These are phyloP conservation scores for Agonopterix subpropinquella DNA, from an alignment of 2,888 invertebrate species.

Conservation along the genomic window DNA sequence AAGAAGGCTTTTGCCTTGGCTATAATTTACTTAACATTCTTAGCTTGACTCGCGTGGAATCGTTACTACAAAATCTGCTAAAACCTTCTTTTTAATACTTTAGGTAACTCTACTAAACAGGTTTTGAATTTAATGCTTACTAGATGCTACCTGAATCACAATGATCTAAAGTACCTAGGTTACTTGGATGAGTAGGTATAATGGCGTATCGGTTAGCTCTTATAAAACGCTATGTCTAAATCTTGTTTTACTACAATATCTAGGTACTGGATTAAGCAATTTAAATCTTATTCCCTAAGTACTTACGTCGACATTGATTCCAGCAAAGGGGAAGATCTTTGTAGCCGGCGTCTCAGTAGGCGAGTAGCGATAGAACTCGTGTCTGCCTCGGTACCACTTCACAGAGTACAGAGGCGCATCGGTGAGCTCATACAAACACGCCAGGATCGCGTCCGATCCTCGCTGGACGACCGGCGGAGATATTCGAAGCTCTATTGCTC, in stretches of 20 bases:
- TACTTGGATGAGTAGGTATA: slow-evolving; percentile 81
- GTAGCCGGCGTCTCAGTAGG: slow-evolving; percentile 79
- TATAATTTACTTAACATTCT: too few relatives aligned
- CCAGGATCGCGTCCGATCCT: slow-evolving; percentile 75
- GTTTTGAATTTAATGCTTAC: too few relatives aligned
- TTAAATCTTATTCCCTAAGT: background rate
- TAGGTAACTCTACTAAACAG: too few relatives aligned
- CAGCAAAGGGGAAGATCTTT: slow-evolving; percentile 79
- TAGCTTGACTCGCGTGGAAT: too few relatives aligned
- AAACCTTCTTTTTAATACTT: too few relatives aligned
- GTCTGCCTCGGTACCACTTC: slow-evolving; percentile 81
- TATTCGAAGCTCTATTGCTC: slow-evolving; percentile 72
- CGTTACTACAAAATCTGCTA: too few relatives aligned
- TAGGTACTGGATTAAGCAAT: background rate
- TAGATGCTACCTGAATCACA: too few relatives aligned
- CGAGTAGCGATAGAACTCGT: slow-evolving; percentile 80
- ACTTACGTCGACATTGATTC: slow-evolving; percentile 81
- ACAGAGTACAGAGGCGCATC: slow-evolving; percentile 81
- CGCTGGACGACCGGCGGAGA: slow-evolving; percentile 77
- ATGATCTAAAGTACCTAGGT: too few relatives aligned
- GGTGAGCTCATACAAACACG: slow-evolving; percentile 78
- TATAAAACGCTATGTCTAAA: slow-evolving; percentile 77
- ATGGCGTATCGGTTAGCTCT: slow-evolving; percentile 78
- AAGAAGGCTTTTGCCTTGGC: too few relatives aligned
- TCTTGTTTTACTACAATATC: slow-evolving; percentile 54